A percentile compares a stretch with the other conserved stretches of the same genome.
Conservation (phyloP, 2,113 vertebrate species). For the Proteles cristata region DNA sequence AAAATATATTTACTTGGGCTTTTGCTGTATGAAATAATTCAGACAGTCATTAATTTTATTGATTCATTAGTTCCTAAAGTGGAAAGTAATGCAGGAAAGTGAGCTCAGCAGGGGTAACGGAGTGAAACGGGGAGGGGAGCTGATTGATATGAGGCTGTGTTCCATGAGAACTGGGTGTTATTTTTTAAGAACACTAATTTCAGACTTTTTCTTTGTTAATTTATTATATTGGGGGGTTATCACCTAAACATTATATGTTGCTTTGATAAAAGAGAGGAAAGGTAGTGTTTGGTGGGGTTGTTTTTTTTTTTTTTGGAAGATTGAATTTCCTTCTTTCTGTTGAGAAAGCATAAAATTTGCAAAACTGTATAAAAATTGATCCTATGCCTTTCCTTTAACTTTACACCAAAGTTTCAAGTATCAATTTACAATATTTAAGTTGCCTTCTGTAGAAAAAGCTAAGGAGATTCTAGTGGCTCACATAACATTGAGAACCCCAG, state of each 20-base stretch:
- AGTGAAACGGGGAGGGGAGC: background rate
- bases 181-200: conserved; percentile 33
- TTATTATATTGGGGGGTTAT: background rate
- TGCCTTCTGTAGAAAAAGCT: conserved; percentile 42
- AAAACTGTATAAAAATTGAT: conserved; percentile 21
- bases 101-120: background rate
- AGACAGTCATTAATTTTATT: background rate
- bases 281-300: background rate
- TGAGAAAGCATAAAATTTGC: conserved; percentile 32
- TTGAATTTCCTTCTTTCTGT: conserved; percentile 30
- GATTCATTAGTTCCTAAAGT: background rate
- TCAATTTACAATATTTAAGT: conserved; percentile 41
- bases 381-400: background rate
- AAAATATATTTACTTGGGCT: background rate
- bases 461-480: conserved; percentile 9
- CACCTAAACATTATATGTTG: background rate
- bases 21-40: conserved; percentile 23
- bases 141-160: background rate
- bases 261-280: conserved; percentile 34
- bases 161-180: background rate
- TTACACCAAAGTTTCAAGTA: conserved; percentile 57
- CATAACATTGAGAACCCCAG: conserved; percentile 45
- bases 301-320: background rate
- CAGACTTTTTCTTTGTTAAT: background rate
- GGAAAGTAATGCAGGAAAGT: background rate